Evolutionary conservation across 1,140 invertebrate species (phyloP).

Genomic region (Atopsyche davidsoni): DNA sequence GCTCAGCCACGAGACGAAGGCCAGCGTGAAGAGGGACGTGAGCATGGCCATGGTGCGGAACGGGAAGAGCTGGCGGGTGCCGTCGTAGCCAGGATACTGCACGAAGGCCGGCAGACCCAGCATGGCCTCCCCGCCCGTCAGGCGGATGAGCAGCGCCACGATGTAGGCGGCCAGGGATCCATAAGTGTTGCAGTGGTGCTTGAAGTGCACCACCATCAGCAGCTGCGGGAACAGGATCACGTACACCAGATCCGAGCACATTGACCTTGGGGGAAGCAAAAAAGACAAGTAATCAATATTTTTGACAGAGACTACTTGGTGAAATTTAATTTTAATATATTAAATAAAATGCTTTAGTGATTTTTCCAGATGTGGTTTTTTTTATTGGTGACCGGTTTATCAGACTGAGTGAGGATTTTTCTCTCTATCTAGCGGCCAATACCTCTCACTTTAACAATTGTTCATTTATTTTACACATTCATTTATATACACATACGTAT

Average conservation of each 20-base stretch:
- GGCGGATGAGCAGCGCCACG: constrained; percentile 78
- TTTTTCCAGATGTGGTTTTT: too few species aligned
- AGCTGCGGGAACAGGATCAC: constrained; percentile 97
- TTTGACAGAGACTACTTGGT: too few species aligned
- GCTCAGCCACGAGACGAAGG: constrained; percentile 71
- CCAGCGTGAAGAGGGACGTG: constrained; percentile 69
- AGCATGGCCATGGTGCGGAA: constrained; percentile 90
- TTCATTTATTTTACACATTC: too few species aligned
- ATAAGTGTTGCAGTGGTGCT: constrained; percentile 91
- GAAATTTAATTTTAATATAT: too few species aligned
- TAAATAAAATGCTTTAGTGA: too few species aligned
- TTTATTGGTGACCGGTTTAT: too few species aligned
- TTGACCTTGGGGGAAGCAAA: constrained; percentile 56
- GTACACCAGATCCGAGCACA: constrained; percentile 97
- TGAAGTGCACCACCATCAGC: constrained; percentile 95
- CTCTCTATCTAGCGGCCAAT: too few species aligned
- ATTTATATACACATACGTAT: too few species aligned
- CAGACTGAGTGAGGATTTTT: too few species aligned
- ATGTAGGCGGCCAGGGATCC: constrained; percentile 88
- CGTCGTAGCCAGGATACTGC: constrained; percentile 81
- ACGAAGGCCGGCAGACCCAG: constrained; percentile 78
- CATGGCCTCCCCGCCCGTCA: constrained; percentile 83
- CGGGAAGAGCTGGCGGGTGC: constrained; percentile 73
- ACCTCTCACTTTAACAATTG: too few species aligned
- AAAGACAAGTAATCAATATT: too few species aligned